phyloP scores from a whole-genome alignment of 2,797 vertebrate genomes.

The Anabacerthia variegaticeps region DNA sequence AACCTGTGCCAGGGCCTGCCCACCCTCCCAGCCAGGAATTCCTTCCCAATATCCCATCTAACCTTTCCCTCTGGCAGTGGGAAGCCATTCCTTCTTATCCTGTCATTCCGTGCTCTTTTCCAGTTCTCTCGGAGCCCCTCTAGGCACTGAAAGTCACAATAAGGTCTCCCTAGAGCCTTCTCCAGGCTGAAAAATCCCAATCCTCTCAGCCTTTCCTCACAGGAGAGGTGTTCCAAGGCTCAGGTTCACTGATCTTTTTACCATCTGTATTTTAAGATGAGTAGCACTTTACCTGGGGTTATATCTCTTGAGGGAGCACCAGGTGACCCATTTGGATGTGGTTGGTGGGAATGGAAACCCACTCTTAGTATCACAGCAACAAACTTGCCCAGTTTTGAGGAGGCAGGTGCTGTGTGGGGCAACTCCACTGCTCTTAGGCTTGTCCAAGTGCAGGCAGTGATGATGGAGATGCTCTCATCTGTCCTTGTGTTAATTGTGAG shows the following conservation, averaged over 20 bases:
- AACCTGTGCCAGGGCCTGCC: rapidly evolving
- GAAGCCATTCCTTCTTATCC: background rate
- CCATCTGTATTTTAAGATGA: background rate
- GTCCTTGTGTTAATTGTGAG: background rate
- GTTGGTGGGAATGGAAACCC: background rate
- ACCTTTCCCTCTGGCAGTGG: background rate
- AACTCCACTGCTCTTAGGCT: background rate
- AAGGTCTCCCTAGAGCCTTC: background rate
- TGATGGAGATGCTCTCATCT: background rate
- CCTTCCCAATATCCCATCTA: background rate
- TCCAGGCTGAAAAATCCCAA: background rate
- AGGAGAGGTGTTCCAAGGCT: background rate
- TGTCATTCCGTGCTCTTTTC: rapidly evolving
- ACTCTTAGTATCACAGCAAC: background rate
- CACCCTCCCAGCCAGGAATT: background rate
- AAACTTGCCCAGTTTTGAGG: background rate
- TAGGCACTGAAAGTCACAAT: background rate
- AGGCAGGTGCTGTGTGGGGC: background rate
- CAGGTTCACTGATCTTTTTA: background rate
- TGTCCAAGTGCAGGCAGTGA: background rate
- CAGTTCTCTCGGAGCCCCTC: background rate
- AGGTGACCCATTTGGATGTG: background rate
- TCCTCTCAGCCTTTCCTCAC: background rate
- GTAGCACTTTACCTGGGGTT: background rate
- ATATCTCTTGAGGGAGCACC: background rate